phyloP scores from a whole-genome alignment of 2,888 invertebrate species.

The Ophion costatus region DNA sequence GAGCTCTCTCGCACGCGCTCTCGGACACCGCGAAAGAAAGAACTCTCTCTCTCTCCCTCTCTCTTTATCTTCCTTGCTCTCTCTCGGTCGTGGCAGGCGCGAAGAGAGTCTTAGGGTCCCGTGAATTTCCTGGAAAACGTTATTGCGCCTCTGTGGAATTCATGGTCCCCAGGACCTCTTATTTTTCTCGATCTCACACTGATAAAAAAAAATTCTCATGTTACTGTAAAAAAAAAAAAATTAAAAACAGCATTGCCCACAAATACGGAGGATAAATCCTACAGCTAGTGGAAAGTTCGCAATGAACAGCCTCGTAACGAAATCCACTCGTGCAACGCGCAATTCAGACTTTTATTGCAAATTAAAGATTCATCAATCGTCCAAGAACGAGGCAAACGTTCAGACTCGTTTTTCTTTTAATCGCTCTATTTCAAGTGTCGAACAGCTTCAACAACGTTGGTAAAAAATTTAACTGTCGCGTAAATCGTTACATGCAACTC shows the following conservation, averaged over 20 bases:
- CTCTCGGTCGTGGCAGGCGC: conserved; percentile 41
- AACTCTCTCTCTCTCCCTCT: conserved; percentile 13
- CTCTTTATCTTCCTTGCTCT: conserved; percentile 28
- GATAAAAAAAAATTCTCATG: not conserved
- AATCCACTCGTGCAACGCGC: not conserved
- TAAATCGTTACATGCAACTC: not conserved
- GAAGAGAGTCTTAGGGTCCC: not conserved
- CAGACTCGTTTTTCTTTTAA: not conserved
- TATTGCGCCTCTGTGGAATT: conserved; percentile 31
- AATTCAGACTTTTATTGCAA: not conserved
- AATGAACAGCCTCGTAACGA: not conserved
- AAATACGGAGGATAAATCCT: not conserved
- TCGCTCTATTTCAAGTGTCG: not conserved
- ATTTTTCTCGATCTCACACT: conserved; percentile 23
- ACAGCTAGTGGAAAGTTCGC: not conserved
- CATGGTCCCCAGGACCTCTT: conserved; percentile 4
- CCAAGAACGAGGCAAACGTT: not conserved
- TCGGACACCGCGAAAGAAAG: conserved; percentile 8
- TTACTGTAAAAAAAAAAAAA: not conserved
- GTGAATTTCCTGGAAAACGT: conserved; percentile 44
- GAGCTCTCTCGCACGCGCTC: conserved; percentile 55
- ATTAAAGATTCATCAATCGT: not conserved
- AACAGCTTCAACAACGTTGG: not conserved
- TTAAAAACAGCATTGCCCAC: not conserved
- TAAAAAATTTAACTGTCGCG: not conserved